phyloP scores from a whole-genome alignment of 2,888 invertebrate genomes.

The Cephus pygmeus region DNA sequence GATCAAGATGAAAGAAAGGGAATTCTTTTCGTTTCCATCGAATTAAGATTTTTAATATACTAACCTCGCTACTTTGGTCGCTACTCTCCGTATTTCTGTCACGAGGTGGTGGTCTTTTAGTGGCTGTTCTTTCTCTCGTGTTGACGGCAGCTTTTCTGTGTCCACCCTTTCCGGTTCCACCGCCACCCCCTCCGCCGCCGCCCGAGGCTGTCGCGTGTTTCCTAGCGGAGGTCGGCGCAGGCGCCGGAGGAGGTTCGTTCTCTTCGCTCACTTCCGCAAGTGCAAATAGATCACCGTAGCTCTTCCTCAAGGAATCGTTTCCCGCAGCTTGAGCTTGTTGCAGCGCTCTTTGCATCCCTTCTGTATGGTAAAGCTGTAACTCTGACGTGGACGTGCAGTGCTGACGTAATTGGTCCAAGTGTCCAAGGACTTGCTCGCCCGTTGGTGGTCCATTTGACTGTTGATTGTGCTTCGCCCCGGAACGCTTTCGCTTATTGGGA shows the following conservation, averaged over 20 bases:
- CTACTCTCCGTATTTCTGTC: constrained; percentile 67
- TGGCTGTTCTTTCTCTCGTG: constrained; percentile 55
- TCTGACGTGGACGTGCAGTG: constrained; percentile 71
- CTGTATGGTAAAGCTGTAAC: constrained; percentile 82
- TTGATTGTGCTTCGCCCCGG: constrained; percentile 76
- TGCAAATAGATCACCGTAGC: constrained; percentile 90
- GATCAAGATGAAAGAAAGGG: background rate
- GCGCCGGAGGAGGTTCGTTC: constrained; percentile 73
- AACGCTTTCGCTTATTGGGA: constrained; percentile 91
- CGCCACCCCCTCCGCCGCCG: constrained; percentile 39
- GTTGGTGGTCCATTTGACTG: constrained; percentile 78
- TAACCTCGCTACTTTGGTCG: constrained; percentile 85
- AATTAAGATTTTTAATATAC: constrained; percentile 25
- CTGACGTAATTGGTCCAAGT: constrained; percentile 89
- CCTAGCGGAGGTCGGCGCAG: constrained; percentile 70
- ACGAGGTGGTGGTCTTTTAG: constrained; percentile 55
- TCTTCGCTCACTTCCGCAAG: constrained; percentile 84
- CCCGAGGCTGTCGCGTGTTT: constrained; percentile 52
- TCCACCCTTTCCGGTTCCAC: constrained; percentile 26
- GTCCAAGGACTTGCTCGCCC: constrained; percentile 88
- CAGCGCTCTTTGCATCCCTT: constrained; percentile 91
- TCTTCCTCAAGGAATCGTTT: constrained; percentile 89
- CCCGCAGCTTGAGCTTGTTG: constrained; percentile 89
- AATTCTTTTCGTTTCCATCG: background rate
- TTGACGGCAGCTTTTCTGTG: constrained; percentile 55